Conservation (phyloP, 2,113 vertebrate species). For the Procapra przewalskii region DNA sequence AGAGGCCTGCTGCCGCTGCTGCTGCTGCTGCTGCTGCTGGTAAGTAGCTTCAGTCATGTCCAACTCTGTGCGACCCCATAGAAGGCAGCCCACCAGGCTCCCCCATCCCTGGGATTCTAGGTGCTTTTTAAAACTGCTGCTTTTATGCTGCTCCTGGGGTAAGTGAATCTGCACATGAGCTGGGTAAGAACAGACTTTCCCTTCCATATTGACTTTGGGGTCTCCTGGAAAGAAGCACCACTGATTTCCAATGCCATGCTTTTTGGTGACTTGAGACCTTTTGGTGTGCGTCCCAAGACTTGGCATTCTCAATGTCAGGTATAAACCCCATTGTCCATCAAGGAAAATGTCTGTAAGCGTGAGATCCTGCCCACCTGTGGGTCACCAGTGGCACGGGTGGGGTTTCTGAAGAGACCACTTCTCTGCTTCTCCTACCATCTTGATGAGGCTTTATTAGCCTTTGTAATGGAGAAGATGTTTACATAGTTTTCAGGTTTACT, state of each 20-base stretch:
- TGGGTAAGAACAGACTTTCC: not conserved
- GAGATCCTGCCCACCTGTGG: not conserved
- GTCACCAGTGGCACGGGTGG: not conserved
- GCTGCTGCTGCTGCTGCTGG: too few relatives aligned
- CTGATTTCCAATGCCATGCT: not conserved
- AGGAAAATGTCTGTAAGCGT: not conserved
- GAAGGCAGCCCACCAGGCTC: too few relatives aligned
- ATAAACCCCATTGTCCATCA: not conserved
- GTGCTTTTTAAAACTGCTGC: not conserved
- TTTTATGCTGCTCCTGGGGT: not conserved
- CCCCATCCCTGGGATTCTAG: not conserved
- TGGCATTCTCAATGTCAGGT: rapidly evolving
- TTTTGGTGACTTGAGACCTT: not conserved
- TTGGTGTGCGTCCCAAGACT: not conserved
- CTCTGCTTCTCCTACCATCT: not conserved
- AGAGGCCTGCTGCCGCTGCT: not conserved
- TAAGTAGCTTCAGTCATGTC: too few relatives aligned
- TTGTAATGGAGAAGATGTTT: not conserved
- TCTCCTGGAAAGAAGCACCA: not conserved
- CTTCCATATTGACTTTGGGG: not conserved
- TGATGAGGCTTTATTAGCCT: not conserved
- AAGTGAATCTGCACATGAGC: not conserved
- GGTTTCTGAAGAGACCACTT: not conserved
- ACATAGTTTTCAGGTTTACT: not conserved
- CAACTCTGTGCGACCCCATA: too few relatives aligned